Evolutionary conservation across 2,888 invertebrate species (phyloP), one percentile per base, ranked within the genome.

Genomic region (Trichogramma evanescens): DNA sequence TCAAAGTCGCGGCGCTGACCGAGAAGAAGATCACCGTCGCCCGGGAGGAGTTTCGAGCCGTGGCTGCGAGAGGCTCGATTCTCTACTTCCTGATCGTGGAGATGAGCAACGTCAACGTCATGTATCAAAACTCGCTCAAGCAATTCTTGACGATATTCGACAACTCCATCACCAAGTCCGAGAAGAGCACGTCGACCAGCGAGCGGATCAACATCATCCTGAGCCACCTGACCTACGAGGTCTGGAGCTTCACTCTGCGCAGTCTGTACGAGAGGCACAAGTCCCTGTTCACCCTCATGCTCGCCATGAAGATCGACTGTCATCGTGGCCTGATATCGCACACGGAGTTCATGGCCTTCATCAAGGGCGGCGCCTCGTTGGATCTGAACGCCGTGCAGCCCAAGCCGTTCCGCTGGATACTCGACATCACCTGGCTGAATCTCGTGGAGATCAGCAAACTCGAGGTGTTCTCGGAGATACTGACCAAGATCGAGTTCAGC

Each of bases 91-190:
- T 97, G 48, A 95, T 97, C 63, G 95, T 96, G 0, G 96, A 97
- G 81, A 95, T 97, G 95, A 93, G 93, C 71, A 89, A 93, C 73
- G 95, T 97, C 0, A 96, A 95, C 74, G 85, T 88, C 6, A 97
- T 97, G 96, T 97, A 97, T 74, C 97, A 97, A 78, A 96, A 95
- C 69, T 94, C 96, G 0, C 80, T 97, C 54, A 93, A 93, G 72
- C 96, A 97, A 76, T 97, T 97, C 79, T 80, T 97, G 50, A 91
- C 86, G 8, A 89, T 96, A 65, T 97, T 97, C 74, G 95, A 97
- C 75, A 89, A 88, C 71, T 95, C 96, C 0, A 96, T 97, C 67
- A 91, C 89, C 0, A 93, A 91, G 79, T 95, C 95, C 0, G 84
- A 86, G 6, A 95, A 93, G 77, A 94, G 88, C 65, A 85, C 87